phyloP scores from a whole-genome alignment of 1,140 invertebrate genomes.

The Metopolophium dirhodum region DNA sequence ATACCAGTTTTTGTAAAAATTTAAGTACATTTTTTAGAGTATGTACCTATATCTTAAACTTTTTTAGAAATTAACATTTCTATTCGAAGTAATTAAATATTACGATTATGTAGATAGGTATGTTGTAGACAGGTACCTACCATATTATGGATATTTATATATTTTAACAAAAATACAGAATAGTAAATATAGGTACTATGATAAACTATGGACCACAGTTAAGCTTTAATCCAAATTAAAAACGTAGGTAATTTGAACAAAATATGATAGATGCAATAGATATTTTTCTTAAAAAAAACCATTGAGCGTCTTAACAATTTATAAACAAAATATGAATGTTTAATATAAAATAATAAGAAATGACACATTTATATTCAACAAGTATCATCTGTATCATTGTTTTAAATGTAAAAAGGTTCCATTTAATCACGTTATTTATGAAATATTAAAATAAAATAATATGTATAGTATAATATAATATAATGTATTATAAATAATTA shows the following conservation, averaged over 20 bases:
- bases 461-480: not conserved
- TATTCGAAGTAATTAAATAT: not conserved
- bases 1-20: not conserved
- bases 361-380: not conserved
- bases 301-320: not conserved
- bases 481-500: no score
- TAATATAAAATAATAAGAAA: not conserved
- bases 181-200: not conserved
- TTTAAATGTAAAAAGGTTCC: not conserved
- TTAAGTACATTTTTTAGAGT: not conserved
- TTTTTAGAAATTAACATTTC: not conserved
- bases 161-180: not conserved
- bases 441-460: not conserved
- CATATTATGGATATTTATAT: not conserved
- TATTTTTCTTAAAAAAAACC: not conserved
- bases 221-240: not conserved
- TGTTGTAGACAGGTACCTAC: not conserved
- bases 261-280: not conserved
- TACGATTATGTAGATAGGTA: not conserved
- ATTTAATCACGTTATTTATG: not conserved
- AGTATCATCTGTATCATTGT: not conserved
- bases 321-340: not conserved
- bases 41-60: not conserved
- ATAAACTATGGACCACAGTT: not conserved
- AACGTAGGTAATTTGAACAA: not conserved